Evolutionary conservation across 2,113 vertebrate genomes (phyloP).

Genomic region (Anguilla rostrata): DNA sequence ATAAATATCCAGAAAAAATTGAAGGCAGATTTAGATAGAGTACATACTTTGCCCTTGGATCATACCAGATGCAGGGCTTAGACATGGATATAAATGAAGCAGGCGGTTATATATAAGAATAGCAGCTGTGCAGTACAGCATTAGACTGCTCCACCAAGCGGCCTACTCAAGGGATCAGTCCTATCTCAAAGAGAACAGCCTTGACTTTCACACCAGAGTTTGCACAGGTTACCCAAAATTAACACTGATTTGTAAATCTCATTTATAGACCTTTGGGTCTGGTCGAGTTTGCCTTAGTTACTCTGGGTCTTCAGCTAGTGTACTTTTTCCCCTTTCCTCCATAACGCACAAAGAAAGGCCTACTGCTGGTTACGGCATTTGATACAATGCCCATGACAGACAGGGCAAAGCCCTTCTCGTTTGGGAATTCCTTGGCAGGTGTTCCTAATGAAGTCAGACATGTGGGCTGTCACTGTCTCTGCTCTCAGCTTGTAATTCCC

Average conservation of each 20-base stretch:
- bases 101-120: constrained; percentile 36
- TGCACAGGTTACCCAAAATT: neutral
- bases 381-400: neutral
- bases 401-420: neutral
- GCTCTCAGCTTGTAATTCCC: neutral
- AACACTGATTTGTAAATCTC: neutral
- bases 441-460: neutral
- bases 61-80: constrained; percentile 21
- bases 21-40: neutral
- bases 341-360: neutral
- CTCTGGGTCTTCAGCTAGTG: neutral
- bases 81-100: constrained; percentile 25
- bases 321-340: neutral
- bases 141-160: constrained; percentile 14
- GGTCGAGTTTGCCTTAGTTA: neutral
- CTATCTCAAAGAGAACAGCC: constrained; percentile 7
- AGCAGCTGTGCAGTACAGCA: constrained; percentile 25
- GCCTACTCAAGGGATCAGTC: constrained; percentile 33
- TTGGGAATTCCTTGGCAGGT: neutral
- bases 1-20: neutral
- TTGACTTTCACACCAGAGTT: neutral
- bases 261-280: neutral
- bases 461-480: neutral
- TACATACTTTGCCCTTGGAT: constrained; percentile 27
- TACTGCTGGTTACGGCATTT: neutral